These are phyloP conservation scores for Hylaeus anthracinus DNA, from an alignment of 1,140 invertebrate genomes.

Conservation along the genomic window DNA sequence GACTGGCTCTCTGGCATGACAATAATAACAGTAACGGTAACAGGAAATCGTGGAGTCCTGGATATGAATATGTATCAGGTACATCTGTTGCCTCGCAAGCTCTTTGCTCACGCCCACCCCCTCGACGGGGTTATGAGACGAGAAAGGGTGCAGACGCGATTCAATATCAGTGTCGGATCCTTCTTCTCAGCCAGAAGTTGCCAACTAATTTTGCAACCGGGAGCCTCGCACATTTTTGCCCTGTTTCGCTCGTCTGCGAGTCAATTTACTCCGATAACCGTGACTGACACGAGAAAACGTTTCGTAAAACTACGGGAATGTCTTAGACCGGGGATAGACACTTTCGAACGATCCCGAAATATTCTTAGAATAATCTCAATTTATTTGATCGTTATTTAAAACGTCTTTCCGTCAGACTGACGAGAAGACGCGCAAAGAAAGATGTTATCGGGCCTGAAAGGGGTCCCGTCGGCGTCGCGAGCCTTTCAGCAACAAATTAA, in stretches of 20 bases:
- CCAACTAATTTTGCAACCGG: constrained; percentile 45
- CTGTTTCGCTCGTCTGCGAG: neutral
- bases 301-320: no score
- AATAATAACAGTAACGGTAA: constrained; percentile 66
- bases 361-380: no score
- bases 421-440: constrained; percentile 16
- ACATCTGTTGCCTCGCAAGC: constrained; percentile 68
- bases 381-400: constrained; percentile 36
- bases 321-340: no score
- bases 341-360: no score
- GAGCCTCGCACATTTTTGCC: constrained; percentile 20
- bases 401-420: neutral
- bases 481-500: constrained; percentile 66
- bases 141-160: constrained; percentile 67
- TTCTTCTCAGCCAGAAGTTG: constrained; percentile 40
- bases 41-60: constrained; percentile 14
- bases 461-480: neutral
- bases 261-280: neutral
- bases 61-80: constrained; percentile 73
- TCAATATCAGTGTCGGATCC: constrained; percentile 59
- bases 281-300: no score
- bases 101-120: neutral
- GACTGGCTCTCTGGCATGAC: constrained; percentile 17
- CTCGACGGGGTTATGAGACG: constrained; percentile 42
- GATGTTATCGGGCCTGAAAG: constrained; percentile 34